phyloP scores from a whole-genome alignment of 1,140 invertebrate genomes.

The Calephelis nemesis region DNA sequence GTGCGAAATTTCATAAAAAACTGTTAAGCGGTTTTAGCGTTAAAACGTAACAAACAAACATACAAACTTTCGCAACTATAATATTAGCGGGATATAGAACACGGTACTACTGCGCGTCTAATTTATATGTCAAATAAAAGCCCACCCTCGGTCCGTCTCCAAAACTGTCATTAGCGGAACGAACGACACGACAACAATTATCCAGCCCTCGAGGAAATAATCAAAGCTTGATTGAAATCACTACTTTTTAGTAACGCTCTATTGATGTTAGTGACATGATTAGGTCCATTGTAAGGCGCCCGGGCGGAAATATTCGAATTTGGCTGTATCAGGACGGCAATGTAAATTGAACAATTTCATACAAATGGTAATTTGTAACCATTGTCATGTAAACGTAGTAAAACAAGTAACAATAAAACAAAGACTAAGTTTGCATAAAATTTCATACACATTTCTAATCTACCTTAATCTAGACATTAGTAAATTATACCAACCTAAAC shows the following conservation, averaged over 20 bases:
- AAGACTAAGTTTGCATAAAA: no score
- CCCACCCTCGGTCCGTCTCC: not conserved
- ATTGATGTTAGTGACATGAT: conserved; percentile 10
- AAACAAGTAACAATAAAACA: no score
- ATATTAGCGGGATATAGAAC: no score
- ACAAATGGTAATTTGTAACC: no score
- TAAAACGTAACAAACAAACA: no score
- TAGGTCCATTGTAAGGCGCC: conserved; percentile 1
- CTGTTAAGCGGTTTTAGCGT: no score
- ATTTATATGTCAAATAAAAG: not conserved
- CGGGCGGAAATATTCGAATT: conserved; percentile 4
- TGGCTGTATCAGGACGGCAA: not conserved
- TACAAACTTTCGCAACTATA: no score
- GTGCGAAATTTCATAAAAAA: no score
- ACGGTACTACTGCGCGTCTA: not conserved
- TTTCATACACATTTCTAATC: no score
- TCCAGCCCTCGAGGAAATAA: conserved; percentile 9
- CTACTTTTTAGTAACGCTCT: conserved; percentile 8
- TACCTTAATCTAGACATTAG: no score
- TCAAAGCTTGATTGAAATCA: conserved; percentile 6
- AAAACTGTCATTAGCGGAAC: conserved; percentile 6
- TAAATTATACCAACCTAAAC: no score
- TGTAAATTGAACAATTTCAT: not conserved
- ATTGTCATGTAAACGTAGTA: no score
- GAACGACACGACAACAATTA: conserved; percentile 3